Percentiles rank a stretch among this genome's conserved stretches.
Conservation (phyloP, 2,113 vertebrate species). For the Rhinopomastus cyanomelas region DNA sequence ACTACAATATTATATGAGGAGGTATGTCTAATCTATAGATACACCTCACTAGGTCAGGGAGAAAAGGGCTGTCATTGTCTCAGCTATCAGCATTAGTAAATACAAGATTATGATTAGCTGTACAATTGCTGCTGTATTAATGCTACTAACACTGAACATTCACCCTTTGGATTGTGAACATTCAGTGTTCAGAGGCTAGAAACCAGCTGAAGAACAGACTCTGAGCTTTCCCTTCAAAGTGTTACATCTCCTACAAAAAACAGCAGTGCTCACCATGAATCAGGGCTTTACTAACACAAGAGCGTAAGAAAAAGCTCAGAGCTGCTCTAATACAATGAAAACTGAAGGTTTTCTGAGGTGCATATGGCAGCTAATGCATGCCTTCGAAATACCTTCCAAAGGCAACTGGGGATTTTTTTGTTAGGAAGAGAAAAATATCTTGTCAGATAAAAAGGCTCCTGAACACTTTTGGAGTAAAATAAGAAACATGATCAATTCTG, state of each 20-base stretch:
- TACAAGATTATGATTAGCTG: background rate
- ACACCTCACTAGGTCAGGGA: background rate
- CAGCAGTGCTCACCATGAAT: background rate
- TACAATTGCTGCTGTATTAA: background rate
- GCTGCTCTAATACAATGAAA: background rate
- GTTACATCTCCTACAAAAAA: background rate
- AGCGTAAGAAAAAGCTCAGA: background rate
- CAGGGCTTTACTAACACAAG: background rate
- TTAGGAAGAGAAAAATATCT: background rate
- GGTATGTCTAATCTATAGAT: background rate
- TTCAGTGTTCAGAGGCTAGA: background rate
- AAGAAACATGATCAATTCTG: background rate
- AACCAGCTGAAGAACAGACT: background rate
- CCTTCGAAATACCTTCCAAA: background rate
- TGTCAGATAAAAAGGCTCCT: background rate
- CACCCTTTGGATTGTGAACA: background rate
- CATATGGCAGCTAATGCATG: background rate
- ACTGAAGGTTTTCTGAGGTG: background rate
- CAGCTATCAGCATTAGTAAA: background rate
- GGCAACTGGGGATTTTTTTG: background rate
- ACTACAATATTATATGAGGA: background rate
- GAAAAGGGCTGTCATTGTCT: background rate
- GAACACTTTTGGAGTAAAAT: background rate
- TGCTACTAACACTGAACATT: background rate
- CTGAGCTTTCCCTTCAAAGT: background rate